Conservation (phyloP, 2,797 vertebrate species). For the Ispidina picta region DNA sequence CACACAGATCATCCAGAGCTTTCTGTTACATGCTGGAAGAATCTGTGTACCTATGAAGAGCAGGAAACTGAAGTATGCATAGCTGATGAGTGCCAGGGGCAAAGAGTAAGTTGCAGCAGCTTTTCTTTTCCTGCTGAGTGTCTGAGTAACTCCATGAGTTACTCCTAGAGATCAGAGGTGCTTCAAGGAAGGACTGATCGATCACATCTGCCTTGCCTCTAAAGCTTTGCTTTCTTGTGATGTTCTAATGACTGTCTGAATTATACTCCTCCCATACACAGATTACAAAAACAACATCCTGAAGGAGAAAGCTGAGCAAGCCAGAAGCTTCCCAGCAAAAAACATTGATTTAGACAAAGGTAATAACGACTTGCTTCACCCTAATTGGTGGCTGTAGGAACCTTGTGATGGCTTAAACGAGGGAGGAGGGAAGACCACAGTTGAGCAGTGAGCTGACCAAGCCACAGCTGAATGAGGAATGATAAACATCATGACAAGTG, state of each 20-base stretch:
- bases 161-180: neutral
- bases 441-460: neutral
- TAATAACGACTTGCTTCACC: constrained; percentile 63
- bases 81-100: neutral
- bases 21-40: neutral
- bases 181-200: neutral
- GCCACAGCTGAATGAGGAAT: neutral
- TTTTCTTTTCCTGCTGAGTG: neutral
- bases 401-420: neutral
- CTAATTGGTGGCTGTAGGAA: constrained; percentile 33
- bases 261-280: constrained; percentile 59
- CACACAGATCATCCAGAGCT: neutral
- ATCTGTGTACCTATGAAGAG: neutral
- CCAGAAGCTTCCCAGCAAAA: constrained; percentile 82
- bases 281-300: constrained; percentile 98
- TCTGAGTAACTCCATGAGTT: neutral
- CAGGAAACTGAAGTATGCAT: neutral
- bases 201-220: neutral
- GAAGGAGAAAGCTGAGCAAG: constrained; percentile 88
- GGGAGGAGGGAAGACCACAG: neutral
- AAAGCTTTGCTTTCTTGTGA: neutral
- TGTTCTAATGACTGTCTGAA: neutral
- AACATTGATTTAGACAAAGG: constrained; percentile 91
- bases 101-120: neutral
- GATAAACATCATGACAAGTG: neutral